Conservation (phyloP, 2,888 invertebrate genomes). For the Caenorhabditis panamensis region DNA sequence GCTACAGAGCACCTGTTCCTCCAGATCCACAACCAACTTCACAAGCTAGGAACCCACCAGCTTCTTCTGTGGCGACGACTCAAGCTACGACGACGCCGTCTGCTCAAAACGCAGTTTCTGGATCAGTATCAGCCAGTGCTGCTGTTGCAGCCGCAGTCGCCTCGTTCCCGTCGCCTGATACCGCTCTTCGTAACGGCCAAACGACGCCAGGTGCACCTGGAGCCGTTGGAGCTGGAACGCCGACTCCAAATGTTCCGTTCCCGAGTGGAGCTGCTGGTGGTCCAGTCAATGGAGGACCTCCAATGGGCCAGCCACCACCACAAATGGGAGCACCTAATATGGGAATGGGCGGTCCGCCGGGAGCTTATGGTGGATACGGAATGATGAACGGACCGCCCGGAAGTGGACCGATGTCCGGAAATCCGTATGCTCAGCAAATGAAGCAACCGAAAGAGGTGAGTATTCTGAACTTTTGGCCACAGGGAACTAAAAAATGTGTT, state of each 20-base stretch:
- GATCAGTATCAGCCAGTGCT: slow-evolving; percentile 19
- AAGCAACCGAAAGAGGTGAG: slow-evolving; percentile 39
- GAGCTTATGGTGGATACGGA: slow-evolving; percentile 35
- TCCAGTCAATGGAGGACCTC: slow-evolving; percentile 58
- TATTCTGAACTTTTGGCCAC: not conserved
- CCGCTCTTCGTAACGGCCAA: slow-evolving; percentile 19
- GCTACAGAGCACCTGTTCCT: slow-evolving; percentile 67
- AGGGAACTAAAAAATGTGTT: not conserved
- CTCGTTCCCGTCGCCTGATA: slow-evolving; percentile 53
- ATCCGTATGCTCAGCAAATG: slow-evolving; percentile 37
- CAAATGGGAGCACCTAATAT: slow-evolving; percentile 64
- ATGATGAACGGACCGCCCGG: slow-evolving; percentile 54
- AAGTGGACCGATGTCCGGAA: slow-evolving; percentile 35
- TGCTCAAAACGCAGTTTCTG: slow-evolving; percentile 14
- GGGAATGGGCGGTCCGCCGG: slow-evolving; percentile 34
- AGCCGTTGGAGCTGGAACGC: slow-evolving; percentile 17
- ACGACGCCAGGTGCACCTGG: slow-evolving; percentile 23
- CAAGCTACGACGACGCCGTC: slow-evolving; percentile 39
- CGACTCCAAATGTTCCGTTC: slow-evolving; percentile 25
- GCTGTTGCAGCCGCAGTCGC: slow-evolving; percentile 29
- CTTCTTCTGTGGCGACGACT: slow-evolving; percentile 25
- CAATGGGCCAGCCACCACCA: slow-evolving; percentile 76
- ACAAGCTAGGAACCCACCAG: slow-evolving; percentile 31
- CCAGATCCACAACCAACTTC: slow-evolving; percentile 75
- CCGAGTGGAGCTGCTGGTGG: slow-evolving; percentile 14